Conservation (phyloP, 1,140 invertebrate species). For the Apis dorsata region DNA sequence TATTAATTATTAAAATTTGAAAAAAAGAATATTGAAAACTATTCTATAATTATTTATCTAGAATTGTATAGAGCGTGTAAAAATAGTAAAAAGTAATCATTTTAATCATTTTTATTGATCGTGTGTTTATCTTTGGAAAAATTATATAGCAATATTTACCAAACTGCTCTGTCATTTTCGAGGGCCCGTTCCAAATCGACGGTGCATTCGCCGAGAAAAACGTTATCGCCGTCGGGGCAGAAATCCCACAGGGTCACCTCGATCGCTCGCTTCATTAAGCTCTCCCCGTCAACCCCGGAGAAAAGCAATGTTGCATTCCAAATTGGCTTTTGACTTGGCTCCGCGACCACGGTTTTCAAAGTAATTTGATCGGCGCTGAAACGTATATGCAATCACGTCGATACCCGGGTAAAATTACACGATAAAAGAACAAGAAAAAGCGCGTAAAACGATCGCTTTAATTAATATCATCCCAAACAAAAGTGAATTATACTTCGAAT, state of each 20-base stretch:
- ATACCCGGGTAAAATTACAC: background rate
- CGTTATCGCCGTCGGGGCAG: conserved; percentile 88
- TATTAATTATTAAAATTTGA: too few relatives aligned
- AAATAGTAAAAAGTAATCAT: background rate
- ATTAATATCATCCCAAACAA: too few relatives aligned
- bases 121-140: background rate
- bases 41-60: too few relatives aligned
- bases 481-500: too few relatives aligned
- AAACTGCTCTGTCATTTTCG: conserved; percentile 90
- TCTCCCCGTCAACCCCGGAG: conserved; percentile 87
- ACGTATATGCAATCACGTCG: background rate
- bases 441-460: too few relatives aligned
- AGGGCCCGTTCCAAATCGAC: conserved; percentile 91
- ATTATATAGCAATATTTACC: conserved; percentile 76
- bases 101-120: too few relatives aligned
- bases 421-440: background rate
- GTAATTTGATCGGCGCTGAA: conserved; percentile 85
- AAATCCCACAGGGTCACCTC: conserved; percentile 94
- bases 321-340: conserved; percentile 90
- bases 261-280: conserved; percentile 88
- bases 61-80: too few relatives aligned
- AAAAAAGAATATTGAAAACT: too few relatives aligned
- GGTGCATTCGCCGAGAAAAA: conserved; percentile 91
- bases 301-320: conserved; percentile 95
- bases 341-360: conserved; percentile 89